Evolutionary conservation across 2,113 vertebrate species (phyloP).

Genomic region (Clarias batrachus): DNA sequence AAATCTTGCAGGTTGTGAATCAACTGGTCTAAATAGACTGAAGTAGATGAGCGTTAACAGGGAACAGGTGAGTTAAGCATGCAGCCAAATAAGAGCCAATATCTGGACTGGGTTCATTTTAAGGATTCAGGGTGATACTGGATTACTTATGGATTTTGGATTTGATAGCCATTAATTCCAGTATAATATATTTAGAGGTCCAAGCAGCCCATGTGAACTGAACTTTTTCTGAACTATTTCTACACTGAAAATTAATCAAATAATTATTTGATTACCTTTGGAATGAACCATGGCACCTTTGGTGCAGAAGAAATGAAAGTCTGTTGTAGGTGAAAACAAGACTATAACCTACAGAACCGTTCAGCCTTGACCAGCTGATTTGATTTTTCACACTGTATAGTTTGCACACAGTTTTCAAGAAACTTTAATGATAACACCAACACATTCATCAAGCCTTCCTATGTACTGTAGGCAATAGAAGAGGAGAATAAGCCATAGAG

Average conservation of each 20-base stretch:
- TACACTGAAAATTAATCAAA: no score
- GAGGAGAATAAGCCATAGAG: no score
- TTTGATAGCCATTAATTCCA: not conserved
- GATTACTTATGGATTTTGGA: not conserved
- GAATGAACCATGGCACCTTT: no score
- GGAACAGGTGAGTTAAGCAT: not conserved
- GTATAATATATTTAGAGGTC: no score
- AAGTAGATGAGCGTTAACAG: not conserved
- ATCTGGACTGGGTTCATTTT: not conserved
- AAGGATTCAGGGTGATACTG: not conserved
- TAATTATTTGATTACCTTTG: no score
- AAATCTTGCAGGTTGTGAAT: not conserved
- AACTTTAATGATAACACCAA: no score
- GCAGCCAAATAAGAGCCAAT: not conserved
- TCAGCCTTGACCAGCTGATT: not conserved
- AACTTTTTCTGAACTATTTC: no score
- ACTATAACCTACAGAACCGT: not conserved
- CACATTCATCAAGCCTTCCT: no score
- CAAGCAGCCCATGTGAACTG: no score
- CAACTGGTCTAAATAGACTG: not conserved
- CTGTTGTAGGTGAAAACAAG: not conserved
- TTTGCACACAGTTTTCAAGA: no score
- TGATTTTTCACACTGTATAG: not conserved
- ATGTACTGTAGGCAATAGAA: no score
- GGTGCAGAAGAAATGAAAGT: no score